Evolutionary conservation across 2,888 invertebrate genomes (phyloP).

Genomic region (Limenitis camilla): DNA sequence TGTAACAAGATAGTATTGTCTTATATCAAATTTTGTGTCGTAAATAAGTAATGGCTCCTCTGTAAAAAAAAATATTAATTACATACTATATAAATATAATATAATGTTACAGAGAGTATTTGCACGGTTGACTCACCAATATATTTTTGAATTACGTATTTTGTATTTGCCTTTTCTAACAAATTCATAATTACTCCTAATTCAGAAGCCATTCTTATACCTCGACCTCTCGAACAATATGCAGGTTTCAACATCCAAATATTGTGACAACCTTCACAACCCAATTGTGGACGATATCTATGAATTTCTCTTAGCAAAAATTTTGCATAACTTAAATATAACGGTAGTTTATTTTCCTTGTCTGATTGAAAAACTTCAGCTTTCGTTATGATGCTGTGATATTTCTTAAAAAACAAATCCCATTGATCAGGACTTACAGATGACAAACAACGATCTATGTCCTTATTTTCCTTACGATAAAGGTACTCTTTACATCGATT

Average conservation of each 20-base stretch:
- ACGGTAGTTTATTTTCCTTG: constrained; percentile 42
- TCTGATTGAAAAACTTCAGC: constrained; percentile 66
- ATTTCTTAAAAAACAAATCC: constrained; percentile 79
- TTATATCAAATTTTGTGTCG: constrained; percentile 92
- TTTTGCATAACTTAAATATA: constrained; percentile 63
- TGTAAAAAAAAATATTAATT: constrained; percentile 37
- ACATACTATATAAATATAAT: neutral
- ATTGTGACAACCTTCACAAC: constrained; percentile 86
- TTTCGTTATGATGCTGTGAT: constrained; percentile 76
- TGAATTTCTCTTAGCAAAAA: constrained; percentile 75
- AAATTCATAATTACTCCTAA: constrained; percentile 81
- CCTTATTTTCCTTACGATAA: constrained; percentile 75
- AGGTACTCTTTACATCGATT: constrained; percentile 80
- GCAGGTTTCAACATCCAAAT: constrained; percentile 94
- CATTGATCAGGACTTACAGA: constrained; percentile 74
- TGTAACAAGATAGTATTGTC: constrained; percentile 91
- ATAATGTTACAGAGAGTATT: neutral
- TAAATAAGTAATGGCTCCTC: constrained; percentile 87
- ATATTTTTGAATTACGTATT: constrained; percentile 92
- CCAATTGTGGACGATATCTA: constrained; percentile 75
- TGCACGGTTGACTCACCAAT: constrained; percentile 75
- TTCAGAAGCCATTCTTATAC: constrained; percentile 85
- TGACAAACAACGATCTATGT: constrained; percentile 71
- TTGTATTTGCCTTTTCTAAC: constrained; percentile 71
- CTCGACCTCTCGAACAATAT: constrained; percentile 86